These are phyloP conservation scores for Rhinolophus ferrumequinum DNA, from an alignment of 2,113 vertebrate species.

Conservation along the genomic window DNA sequence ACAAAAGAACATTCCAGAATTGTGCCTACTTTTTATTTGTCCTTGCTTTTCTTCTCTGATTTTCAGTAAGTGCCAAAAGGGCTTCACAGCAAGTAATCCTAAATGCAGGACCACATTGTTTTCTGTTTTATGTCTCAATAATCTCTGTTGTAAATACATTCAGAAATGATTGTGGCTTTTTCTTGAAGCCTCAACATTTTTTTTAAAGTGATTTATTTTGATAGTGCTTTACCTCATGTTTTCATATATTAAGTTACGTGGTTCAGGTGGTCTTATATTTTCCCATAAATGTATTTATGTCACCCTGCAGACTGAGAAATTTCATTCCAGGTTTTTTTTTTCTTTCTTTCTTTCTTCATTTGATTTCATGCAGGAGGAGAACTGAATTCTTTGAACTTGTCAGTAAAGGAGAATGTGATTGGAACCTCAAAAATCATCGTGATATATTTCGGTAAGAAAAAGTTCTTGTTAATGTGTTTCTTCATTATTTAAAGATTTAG, in stretches of 20 bases:
- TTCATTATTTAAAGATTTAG: slow-evolving; percentile 61
- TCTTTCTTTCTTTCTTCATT: slow-evolving; percentile 68
- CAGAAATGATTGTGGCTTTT: slow-evolving; percentile 74
- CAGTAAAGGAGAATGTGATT: slow-evolving; percentile 95
- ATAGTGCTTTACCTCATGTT: slow-evolving; percentile 82
- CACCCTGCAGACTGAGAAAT: slow-evolving; percentile 69
- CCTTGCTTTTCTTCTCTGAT: slow-evolving; percentile 35
- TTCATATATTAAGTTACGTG: slow-evolving; percentile 84
- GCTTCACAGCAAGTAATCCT: not conserved
- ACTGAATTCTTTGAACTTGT: slow-evolving; percentile 97
- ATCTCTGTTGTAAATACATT: slow-evolving; percentile 74
- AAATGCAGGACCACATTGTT: not conserved
- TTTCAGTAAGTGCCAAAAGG: not conserved
- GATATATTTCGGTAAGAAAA: slow-evolving; percentile 95
- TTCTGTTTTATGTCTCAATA: slow-evolving; percentile 57
- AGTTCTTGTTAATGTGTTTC: slow-evolving; percentile 58
- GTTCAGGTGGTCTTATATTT: slow-evolving; percentile 64
- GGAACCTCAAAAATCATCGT: slow-evolving; percentile 94
- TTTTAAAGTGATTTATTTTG: slow-evolving; percentile 83
- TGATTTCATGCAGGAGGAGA: slow-evolving; percentile 91
- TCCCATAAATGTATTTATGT: slow-evolving; percentile 72
- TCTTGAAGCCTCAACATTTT: slow-evolving; percentile 60
- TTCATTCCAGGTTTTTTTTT: slow-evolving; percentile 58
- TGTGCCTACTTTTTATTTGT: not conserved
- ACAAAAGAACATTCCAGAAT: slow-evolving; percentile 17